Base-by-base conservation (phyloP, 2,888 invertebrate species). In the Tricholauxania praeusta region DNA sequence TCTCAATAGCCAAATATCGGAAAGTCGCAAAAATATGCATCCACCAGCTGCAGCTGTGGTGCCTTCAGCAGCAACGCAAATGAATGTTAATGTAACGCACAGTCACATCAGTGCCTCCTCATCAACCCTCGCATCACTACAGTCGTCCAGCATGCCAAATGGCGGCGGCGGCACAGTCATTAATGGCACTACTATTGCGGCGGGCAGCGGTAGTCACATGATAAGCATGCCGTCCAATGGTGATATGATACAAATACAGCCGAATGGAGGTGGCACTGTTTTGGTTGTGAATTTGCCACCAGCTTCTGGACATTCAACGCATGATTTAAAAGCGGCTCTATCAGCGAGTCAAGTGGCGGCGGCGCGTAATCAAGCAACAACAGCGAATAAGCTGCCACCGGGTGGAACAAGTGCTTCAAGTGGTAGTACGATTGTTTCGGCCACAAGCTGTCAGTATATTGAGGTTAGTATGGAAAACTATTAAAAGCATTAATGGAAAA, bases 241-340 rank as follows among this genome's bases (percentile, higher is more conserved):
- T 10, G 90, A 91, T 77, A 89, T 91, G 85, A 89, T 91, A 68
- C 91, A 91, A 82, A 89, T 93, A 66, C 90, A 92, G 64, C 84
- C 84, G 7, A 83, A 83, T 63, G 82, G 82, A 22, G 91, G 92
- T 8, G 93, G 94, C 4, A 92, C 94, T 0, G 94, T 95, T 49
- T 88, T 95, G 52, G 94, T 95, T 3, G 95, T 95, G 12, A 95
- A 94, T 80, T 89, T 95, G 73, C 94, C 94, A 10, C 94, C 94
- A 0, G 73, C 75, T 28, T 53, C 60, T 17, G 59, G 39, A 12
- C 75, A 74, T 22, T 77, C 79, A 7, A 80, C 83, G 19, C 81
- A 83, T 53, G 84, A 84, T 71, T 77, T 84, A 73, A 84, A 82
- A 65, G 78, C 77, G 6, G 70, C 59, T 10, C 51, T 32, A 10